phyloP scores from a whole-genome alignment of 2,113 vertebrate species.

The Phaetusa simplex region DNA sequence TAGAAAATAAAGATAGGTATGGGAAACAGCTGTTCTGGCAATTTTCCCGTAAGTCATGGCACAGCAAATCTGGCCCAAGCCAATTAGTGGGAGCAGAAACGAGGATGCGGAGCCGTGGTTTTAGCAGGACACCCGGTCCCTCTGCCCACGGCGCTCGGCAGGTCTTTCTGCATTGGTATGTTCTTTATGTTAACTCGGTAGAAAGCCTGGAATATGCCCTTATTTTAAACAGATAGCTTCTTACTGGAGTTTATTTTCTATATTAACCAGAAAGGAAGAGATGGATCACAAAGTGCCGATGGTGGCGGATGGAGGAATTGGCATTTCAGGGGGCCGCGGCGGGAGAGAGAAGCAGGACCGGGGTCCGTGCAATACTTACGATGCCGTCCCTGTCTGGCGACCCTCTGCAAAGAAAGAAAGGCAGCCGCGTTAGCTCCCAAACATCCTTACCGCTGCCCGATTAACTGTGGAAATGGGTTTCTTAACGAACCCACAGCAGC shows the following conservation, averaged over 20 bases:
- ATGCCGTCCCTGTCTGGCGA: slow-evolving; percentile 94
- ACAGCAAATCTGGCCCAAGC: not conserved
- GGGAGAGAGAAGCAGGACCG: not conserved
- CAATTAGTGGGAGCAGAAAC: not conserved
- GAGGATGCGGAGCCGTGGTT: not conserved
- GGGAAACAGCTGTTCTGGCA: not conserved
- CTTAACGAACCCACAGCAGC: fast-evolving
- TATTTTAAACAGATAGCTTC: not conserved
- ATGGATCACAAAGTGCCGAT: not conserved
- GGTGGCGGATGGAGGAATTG: not conserved
- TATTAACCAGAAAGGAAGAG: slow-evolving; percentile 3
- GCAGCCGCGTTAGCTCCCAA: not conserved
- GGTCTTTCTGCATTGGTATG: not conserved
- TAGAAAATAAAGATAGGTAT: slow-evolving; percentile 10
- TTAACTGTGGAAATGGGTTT: fast-evolving
- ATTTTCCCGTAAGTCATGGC: not conserved
- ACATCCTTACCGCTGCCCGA: fast-evolving
- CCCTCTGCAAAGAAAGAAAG: slow-evolving; percentile 77
- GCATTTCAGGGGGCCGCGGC: not conserved
- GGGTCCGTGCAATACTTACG: slow-evolving; percentile 79
- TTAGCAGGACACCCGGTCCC: not conserved
- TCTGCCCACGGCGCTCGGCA: fast-evolving
- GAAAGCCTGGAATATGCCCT: fast-evolving
- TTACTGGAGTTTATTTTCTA: not conserved
- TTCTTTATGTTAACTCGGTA: not conserved